These are phyloP conservation scores for Temnothorax curvispinosus DNA, from an alignment of 1,140 invertebrate genomes.

Conservation along the genomic window DNA sequence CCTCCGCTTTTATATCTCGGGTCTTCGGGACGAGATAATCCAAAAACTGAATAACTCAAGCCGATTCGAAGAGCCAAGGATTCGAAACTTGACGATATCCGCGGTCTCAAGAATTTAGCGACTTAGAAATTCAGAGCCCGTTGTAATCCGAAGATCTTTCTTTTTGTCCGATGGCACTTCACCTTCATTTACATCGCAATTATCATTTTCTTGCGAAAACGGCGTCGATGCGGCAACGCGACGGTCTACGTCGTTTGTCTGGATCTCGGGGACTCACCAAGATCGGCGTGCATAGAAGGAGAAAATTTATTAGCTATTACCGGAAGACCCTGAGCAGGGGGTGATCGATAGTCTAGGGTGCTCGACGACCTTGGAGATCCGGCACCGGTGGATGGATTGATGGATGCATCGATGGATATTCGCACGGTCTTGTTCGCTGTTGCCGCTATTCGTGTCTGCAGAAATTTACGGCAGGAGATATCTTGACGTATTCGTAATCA, in stretches of 20 bases:
- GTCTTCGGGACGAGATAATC: background rate
- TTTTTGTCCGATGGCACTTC: background rate
- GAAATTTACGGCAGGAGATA: conserved; percentile 44
- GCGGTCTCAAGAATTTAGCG: background rate
- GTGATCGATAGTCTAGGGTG: conserved; percentile 75
- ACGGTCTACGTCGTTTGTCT: conserved; percentile 71
- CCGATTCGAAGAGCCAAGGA: background rate
- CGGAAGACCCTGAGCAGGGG: conserved; percentile 54
- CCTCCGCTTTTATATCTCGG: background rate
- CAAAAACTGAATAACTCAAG: background rate
- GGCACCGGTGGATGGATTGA: conserved; percentile 68
- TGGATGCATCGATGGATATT: conserved; percentile 67
- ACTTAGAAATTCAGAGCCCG: conserved; percentile 16
- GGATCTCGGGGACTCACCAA: conserved; percentile 62
- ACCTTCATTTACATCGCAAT: conserved; percentile 60
- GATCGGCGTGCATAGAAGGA: conserved; percentile 35
- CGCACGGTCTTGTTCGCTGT: conserved; percentile 51
- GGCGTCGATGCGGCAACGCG: conserved; percentile 4
- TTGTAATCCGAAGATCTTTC: conserved; percentile 33
- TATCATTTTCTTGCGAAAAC: conserved; percentile 47
- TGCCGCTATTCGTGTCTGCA: conserved; percentile 30
- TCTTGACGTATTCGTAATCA: background rate
- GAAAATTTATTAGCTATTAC: conserved; percentile 78
- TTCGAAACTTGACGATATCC: background rate
- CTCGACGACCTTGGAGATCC: conserved; percentile 73